These are phyloP conservation scores for Drosophila kurseongensis DNA, from an alignment of 1,140 invertebrate genomes.

Conservation along the genomic window DNA sequence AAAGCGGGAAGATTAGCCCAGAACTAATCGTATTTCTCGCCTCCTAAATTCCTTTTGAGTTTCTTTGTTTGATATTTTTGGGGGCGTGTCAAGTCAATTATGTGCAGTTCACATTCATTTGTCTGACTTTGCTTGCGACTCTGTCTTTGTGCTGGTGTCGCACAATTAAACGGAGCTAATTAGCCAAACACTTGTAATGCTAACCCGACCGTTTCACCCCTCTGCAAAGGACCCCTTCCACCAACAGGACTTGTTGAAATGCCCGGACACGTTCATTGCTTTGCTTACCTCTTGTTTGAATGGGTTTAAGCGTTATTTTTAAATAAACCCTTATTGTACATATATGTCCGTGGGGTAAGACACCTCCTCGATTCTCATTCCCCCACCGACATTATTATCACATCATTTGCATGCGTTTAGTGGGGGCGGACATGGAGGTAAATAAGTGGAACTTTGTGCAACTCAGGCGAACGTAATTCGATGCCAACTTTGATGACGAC, in stretches of 20 bases:
- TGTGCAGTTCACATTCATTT: constrained; percentile 56
- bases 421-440: constrained; percentile 18
- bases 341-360: constrained; percentile 1
- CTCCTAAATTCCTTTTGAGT: constrained; percentile 5
- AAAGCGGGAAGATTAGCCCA: constrained; percentile 1
- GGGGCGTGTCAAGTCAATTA: constrained; percentile 68
- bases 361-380: neutral
- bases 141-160: constrained; percentile 40
- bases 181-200: constrained; percentile 72
- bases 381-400: constrained; percentile 51
- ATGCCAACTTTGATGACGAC: constrained; percentile 73
- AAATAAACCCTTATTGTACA: constrained; percentile 6
- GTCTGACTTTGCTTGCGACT: constrained; percentile 30
- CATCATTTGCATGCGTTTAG: constrained; percentile 71
- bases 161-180: constrained; percentile 60
- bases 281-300: constrained; percentile 64
- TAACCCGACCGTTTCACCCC: neutral
- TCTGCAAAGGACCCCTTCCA: neutral
- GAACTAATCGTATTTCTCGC: neutral
- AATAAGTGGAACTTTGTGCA: constrained; percentile 56
- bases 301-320: constrained; percentile 60
- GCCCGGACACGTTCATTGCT: constrained; percentile 58
- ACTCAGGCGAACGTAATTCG: constrained; percentile 64
- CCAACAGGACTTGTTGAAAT: constrained; percentile 46
- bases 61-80: constrained; percentile 44